Evolutionary conservation across 2,888 invertebrate genomes (phyloP).

Genomic region (Bembecia ichneumoniformis): DNA sequence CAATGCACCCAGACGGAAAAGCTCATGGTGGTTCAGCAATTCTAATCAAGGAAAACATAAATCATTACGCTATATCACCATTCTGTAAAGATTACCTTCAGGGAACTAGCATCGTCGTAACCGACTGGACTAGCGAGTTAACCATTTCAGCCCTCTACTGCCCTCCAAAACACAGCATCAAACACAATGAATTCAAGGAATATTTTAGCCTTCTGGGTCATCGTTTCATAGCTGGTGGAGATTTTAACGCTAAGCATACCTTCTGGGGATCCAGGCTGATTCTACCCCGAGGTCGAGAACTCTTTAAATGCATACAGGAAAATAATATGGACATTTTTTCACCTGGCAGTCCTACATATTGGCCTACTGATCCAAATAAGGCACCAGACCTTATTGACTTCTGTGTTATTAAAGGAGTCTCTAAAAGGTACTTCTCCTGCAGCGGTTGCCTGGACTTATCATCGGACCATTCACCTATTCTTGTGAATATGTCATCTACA

Average conservation of each 20-base stretch:
- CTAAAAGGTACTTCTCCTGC: background rate
- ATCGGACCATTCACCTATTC: background rate
- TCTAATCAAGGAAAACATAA: no score
- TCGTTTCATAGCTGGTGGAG: conserved; percentile 9
- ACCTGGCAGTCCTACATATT: background rate
- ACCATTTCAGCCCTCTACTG: conserved; percentile 10
- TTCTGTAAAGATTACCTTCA: background rate
- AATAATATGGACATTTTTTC: background rate
- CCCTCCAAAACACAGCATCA: conserved; percentile 9
- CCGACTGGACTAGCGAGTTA: background rate
- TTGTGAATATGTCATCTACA: no score
- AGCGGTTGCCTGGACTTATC: background rate
- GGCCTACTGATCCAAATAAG: background rate
- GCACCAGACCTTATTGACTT: background rate
- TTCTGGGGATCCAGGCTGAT: background rate
- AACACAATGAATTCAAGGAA: background rate
- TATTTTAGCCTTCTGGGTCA: conserved; percentile 5
- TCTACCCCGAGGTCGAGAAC: background rate
- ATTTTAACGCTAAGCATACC: no score
- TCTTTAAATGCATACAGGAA: background rate
- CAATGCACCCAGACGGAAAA: no score
- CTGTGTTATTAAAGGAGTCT: background rate
- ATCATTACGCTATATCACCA: no score
- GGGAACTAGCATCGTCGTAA: background rate
- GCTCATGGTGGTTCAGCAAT: no score